phyloP scores from a whole-genome alignment of 2,113 vertebrate species.

The Scomber colias region DNA sequence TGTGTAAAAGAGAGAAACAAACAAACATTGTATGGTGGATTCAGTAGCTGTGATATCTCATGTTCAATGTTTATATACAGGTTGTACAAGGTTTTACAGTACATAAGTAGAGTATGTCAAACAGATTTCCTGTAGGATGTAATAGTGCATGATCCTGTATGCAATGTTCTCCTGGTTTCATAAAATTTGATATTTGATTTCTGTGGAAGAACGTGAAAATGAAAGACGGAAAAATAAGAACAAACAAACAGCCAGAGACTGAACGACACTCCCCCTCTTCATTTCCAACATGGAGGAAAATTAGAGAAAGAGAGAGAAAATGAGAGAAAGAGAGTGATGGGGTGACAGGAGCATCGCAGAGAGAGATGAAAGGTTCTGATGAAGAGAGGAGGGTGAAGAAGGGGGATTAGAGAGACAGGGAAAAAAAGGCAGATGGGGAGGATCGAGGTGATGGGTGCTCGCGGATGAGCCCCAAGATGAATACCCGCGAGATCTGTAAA shows the following conservation, averaged over 20 bases:
- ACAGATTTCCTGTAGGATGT: neutral
- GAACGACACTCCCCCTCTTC: neutral
- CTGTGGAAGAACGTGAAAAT: neutral
- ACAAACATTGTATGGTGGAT: too few relatives aligned
- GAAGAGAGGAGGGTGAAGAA: slow-evolving; percentile 46
- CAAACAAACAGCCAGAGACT: slow-evolving; percentile 4
- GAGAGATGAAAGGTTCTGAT: slow-evolving; percentile 70
- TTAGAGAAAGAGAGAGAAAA: slow-evolving; percentile 38
- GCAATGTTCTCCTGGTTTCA: neutral
- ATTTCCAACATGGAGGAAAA: slow-evolving; percentile 33
- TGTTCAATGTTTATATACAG: slow-evolving; percentile 11
- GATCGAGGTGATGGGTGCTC: slow-evolving; percentile 67
- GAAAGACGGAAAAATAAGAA: neutral
- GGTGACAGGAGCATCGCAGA: slow-evolving; percentile 49
- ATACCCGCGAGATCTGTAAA: slow-evolving; percentile 76
- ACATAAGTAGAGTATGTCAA: neutral
- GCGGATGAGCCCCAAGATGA: slow-evolving; percentile 71
- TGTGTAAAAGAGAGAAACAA: too few relatives aligned
- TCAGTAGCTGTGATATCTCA: neutral
- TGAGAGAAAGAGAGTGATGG: slow-evolving; percentile 35
- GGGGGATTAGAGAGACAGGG: slow-evolving; percentile 61
- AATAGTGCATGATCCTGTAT: too few relatives aligned
- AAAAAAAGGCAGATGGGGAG: slow-evolving; percentile 54
- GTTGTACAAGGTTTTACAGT: slow-evolving; percentile 22
- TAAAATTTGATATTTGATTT: neutral